A percentile compares a stretch with the other conserved stretches of the same genome.
Conservation (phyloP, 2,113 vertebrate species). For the Artemisiospiza belli region DNA sequence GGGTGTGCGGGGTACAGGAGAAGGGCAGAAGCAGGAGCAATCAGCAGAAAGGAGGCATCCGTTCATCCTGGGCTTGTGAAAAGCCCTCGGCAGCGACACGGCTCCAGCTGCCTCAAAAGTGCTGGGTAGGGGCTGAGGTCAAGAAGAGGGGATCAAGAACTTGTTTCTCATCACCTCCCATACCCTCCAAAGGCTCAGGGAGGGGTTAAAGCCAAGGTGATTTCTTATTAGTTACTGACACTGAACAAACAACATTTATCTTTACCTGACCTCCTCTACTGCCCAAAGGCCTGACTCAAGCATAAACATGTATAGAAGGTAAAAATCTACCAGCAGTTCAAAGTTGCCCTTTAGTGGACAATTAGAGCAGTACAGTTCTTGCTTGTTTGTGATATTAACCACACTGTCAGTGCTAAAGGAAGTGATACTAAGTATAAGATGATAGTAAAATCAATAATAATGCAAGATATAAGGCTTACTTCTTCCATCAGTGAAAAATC, state of each 20-base stretch:
- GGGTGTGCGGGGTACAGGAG: not conserved
- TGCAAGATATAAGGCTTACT: not conserved
- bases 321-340: not conserved
- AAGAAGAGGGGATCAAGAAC: not conserved
- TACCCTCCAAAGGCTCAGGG: not conserved
- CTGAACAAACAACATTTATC: not conserved
- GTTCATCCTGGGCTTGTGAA: not conserved
- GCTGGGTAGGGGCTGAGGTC: not conserved
- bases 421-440: not conserved
- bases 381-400: not conserved
- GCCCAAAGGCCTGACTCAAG: not conserved
- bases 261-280: not conserved
- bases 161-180: not conserved
- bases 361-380: not conserved
- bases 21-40: not conserved
- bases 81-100: not conserved
- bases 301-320: not conserved
- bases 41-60: not conserved
- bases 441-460: not conserved
- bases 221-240: not conserved
- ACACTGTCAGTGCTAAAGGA: not conserved
- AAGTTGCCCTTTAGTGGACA: not conserved
- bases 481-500: not conserved
- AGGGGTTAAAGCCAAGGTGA: not conserved
- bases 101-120: not conserved